phyloP scores from a whole-genome alignment of 2,888 invertebrate species.

The Nomada flava region DNA sequence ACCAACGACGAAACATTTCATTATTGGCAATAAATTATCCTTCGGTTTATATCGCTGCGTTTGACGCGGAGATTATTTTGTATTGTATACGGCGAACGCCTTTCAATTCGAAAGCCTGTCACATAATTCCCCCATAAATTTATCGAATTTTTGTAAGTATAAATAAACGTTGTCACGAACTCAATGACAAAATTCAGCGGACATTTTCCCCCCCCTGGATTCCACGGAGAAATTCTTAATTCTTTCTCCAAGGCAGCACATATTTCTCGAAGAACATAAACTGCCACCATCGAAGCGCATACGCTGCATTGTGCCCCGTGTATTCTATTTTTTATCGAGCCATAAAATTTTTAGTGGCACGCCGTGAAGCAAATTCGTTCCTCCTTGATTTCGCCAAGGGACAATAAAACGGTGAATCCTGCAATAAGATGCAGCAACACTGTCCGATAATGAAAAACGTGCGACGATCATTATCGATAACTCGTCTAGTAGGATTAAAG shows the following conservation, averaged over 20 bases:
- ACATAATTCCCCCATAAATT: no score
- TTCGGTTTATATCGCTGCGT: no score
- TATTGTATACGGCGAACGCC: no score
- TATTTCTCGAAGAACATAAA: slow-evolving; percentile 17
- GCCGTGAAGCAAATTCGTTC: slow-evolving; percentile 28
- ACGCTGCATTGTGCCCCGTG: slow-evolving; percentile 12
- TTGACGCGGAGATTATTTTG: no score
- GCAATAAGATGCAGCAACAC: background rate
- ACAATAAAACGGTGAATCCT: background rate
- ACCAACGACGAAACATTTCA: background rate
- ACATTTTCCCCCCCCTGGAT: no score
- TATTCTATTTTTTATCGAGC: slow-evolving; percentile 29
- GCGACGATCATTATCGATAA: no score
- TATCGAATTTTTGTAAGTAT: no score
- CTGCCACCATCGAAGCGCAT: slow-evolving; percentile 17
- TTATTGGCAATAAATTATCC: background rate
- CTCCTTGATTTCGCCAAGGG: background rate
- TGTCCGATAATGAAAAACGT: background rate
- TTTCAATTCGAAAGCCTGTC: no score
- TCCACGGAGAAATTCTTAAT: slow-evolving; percentile 25
- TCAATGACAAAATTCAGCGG: background rate
- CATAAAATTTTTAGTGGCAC: slow-evolving; percentile 40
- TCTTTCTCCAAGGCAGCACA: background rate
- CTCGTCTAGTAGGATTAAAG: no score
- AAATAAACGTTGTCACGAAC: no score